Evolutionary conservation across 2,888 invertebrate genomes (phyloP).

Genomic region (Caprella mutica): DNA sequence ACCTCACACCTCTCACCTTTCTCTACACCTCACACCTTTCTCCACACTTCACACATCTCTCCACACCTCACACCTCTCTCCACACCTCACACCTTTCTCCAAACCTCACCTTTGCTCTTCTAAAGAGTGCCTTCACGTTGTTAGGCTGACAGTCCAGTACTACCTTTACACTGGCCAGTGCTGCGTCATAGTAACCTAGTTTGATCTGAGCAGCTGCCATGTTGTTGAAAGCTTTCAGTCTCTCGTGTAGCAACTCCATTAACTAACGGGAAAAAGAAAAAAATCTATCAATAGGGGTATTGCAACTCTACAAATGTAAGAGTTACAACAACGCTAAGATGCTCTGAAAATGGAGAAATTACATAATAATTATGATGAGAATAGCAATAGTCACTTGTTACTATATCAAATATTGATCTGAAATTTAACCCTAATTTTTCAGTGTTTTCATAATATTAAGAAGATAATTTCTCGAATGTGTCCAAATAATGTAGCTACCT

Average conservation of each 20-base stretch:
- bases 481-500: too few species aligned
- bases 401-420: too few species aligned
- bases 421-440: too few species aligned
- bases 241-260: conserved; percentile 60
- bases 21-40: not conserved
- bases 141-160: conserved; percentile 72
- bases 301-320: too few species aligned
- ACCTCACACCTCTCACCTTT: too few species aligned
- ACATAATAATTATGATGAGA: too few species aligned
- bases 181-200: conserved; percentile 71
- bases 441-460: too few species aligned
- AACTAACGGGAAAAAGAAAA: conserved; percentile 49
- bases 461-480: too few species aligned
- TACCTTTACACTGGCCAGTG: conserved; percentile 66
- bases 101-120: conserved; percentile 56
- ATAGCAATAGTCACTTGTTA: too few species aligned
- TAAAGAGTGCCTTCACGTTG: conserved; percentile 80
- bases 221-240: conserved; percentile 77
- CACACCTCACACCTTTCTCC: not conserved
- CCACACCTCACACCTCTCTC: not conserved
- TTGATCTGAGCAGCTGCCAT: conserved; percentile 85
- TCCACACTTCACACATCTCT: not conserved
- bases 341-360: too few species aligned
- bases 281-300: too few species aligned
- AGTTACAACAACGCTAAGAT: too few species aligned